Evolutionary conservation across 2,888 invertebrate genomes (phyloP).

Genomic region (Mesorhabditis belari): DNA sequence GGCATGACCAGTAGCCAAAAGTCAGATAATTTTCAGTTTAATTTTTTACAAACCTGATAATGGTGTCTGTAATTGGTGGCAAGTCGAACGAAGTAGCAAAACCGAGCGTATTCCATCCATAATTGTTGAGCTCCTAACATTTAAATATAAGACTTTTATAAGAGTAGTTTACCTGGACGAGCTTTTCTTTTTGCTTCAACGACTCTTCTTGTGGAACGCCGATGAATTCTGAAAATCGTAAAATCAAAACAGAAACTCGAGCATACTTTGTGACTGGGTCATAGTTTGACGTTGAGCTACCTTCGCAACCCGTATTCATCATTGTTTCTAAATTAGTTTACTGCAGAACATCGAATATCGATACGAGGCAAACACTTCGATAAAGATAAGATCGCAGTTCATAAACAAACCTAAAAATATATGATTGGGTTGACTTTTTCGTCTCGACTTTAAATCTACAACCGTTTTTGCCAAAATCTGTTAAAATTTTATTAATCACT

Average conservation of each 20-base stretch:
- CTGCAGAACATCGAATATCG: too few relatives aligned
- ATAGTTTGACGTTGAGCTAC: neutral
- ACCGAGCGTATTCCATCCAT: slow-evolving; percentile 43
- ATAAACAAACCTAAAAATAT: too few relatives aligned
- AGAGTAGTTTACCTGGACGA: too few relatives aligned
- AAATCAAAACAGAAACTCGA: neutral
- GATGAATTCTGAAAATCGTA: neutral
- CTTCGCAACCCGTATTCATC: neutral
- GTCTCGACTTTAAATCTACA: too few relatives aligned
- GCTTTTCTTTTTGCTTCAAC: slow-evolving; percentile 38
- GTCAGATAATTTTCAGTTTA: neutral
- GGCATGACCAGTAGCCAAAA: too few relatives aligned
- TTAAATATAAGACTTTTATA: too few relatives aligned
- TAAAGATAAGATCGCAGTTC: too few relatives aligned
- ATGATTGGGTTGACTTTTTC: too few relatives aligned
- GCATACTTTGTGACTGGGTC: neutral
- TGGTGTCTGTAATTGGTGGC: slow-evolving; percentile 65
- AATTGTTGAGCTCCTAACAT: slow-evolving; percentile 40
- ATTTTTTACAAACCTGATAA: slow-evolving; percentile 63
- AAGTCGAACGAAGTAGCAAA: slow-evolving; percentile 18
- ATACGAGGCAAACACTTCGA: too few relatives aligned
- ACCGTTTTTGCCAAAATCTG: too few relatives aligned
- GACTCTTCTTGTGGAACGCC: slow-evolving; percentile 15
- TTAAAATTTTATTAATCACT: too few relatives aligned
- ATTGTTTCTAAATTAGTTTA: too few relatives aligned